Conservation (phyloP, 2,113 vertebrate species). For the Trematocara nigrifrons region DNA sequence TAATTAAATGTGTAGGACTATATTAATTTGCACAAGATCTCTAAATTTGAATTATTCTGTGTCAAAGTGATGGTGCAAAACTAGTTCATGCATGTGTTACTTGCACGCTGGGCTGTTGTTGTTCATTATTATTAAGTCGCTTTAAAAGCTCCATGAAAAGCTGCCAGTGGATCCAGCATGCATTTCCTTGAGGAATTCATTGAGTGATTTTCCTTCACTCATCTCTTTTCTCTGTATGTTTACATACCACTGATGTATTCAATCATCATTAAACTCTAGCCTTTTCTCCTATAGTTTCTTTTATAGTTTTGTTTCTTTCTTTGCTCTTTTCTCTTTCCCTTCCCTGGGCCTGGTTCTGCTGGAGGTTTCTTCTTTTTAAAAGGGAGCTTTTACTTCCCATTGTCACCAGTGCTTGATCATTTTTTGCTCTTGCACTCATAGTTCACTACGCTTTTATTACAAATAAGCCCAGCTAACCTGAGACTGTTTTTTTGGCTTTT, state of each 20-base stretch:
- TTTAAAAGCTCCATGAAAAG: not conserved
- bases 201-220: not conserved
- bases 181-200: not conserved
- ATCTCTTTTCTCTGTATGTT: not conserved
- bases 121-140: not conserved
- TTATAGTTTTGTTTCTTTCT: not conserved
- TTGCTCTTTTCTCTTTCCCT: not conserved
- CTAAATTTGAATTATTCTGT: not conserved
- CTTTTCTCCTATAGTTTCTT: not conserved
- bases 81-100: not conserved
- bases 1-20: not conserved
- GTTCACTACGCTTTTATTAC: not conserved
- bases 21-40: not conserved
- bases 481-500: rapidly evolving
- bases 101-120: not conserved
- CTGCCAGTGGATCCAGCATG: not conserved
- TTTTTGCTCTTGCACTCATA: not conserved
- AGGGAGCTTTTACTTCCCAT: not conserved
- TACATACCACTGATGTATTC: not conserved
- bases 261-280: not conserved
- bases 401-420: not conserved
- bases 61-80: not conserved
- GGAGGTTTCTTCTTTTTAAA: not conserved
- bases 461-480: not conserved
- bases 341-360: not conserved